A percentile compares a stretch with the other conserved stretches of the same genome.
Conservation (phyloP, 2,797 vertebrate genomes). For the Falco concolor region DNA sequence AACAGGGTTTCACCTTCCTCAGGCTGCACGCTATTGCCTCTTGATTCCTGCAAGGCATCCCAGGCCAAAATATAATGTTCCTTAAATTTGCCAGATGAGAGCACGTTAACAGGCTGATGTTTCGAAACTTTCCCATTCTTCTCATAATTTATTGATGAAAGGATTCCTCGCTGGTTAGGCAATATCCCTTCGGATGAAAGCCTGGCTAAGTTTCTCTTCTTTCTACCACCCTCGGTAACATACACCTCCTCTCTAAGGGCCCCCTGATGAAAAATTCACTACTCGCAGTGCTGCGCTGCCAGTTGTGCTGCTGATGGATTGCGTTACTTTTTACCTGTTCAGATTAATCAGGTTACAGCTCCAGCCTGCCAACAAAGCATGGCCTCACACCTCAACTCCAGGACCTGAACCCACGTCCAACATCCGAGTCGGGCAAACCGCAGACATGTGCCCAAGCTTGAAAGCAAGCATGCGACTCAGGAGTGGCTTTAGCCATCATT, state of each 20-base stretch:
- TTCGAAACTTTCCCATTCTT: slow-evolving; percentile 27
- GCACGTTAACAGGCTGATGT: background rate
- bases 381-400: slow-evolving; percentile 8
- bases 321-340: slow-evolving; percentile 27
- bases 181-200: slow-evolving; percentile 33
- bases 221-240: slow-evolving; percentile 19
- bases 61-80: background rate
- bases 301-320: background rate
- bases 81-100: background rate
- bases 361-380: slow-evolving; percentile 1
- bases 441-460: background rate
- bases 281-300: background rate
- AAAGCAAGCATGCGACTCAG: background rate
- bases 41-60: background rate
- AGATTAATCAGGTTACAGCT: slow-evolving; percentile 49
- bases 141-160: slow-evolving; percentile 49
- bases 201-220: slow-evolving; percentile 1
- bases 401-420: background rate
- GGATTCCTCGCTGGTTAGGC: slow-evolving; percentile 30
- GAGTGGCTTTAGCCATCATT: background rate
- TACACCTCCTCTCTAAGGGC: slow-evolving; percentile 21
- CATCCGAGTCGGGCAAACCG: background rate
- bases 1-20: background rate
- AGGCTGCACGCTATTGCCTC: background rate
- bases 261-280: slow-evolving; percentile 56